A percentile compares a stretch with the other conserved stretches of the same genome.
Evolutionary conservation across 2,888 invertebrate species (phyloP).

Genomic region (Cerceris ruficornis): DNA sequence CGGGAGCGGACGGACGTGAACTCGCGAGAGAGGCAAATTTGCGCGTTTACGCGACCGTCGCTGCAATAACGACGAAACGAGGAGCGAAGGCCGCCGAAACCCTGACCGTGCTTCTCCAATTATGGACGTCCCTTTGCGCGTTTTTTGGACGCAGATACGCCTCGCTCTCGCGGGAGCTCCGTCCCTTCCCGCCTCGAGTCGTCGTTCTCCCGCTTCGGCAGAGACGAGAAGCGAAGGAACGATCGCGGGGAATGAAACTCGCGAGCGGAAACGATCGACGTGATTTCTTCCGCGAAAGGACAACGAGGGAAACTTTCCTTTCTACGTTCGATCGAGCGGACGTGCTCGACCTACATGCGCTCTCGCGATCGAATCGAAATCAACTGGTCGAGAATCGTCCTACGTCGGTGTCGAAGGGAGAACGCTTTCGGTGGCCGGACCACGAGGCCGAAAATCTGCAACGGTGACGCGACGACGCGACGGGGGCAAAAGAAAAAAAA

Average conservation of each 20-base stretch:
- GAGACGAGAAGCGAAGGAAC: neutral
- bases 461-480: no score
- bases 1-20: neutral
- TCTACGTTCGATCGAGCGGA: conserved; percentile 14
- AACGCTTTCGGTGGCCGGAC: neutral
- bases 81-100: neutral
- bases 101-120: neutral
- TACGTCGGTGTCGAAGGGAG: no score
- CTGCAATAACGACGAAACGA: neutral
- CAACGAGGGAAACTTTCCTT: conserved; percentile 33
- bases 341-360: conserved; percentile 46
- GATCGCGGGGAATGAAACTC: conserved; percentile 15
- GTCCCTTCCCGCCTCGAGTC: no score
- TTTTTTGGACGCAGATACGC: no score
- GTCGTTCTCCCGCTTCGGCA: no score
- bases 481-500: no score
- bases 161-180: no score
- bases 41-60: neutral
- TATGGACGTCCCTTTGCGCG: neutral
- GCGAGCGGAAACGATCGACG: conserved; percentile 8
- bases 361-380: conserved; percentile 40
- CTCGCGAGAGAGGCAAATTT: neutral
- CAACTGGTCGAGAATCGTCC: conserved; percentile 45
- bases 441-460: no score
- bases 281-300: conserved; percentile 24